Conservation (phyloP, 2,888 invertebrate species). For the Chaitophorus viminalis region DNA sequence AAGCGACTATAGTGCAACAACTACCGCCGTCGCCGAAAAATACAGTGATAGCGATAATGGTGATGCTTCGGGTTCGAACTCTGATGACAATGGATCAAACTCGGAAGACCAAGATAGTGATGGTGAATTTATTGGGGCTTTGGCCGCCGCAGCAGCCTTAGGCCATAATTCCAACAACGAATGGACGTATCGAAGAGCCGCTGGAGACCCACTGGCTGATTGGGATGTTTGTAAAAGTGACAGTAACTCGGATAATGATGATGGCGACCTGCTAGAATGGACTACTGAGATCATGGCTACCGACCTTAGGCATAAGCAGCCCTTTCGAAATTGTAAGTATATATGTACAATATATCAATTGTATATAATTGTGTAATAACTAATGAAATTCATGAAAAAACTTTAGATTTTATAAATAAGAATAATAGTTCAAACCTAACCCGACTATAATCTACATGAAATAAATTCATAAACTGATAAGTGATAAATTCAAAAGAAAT, state of each 20-base stretch:
- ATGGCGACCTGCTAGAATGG: conserved; percentile 10
- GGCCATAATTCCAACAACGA: conserved; percentile 22
- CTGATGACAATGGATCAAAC: not conserved
- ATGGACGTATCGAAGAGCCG: not conserved
- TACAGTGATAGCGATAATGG: not conserved
- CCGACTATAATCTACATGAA: too few species aligned
- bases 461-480: too few species aligned
- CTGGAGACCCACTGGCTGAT: conserved; percentile 12
- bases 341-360: not conserved
- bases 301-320: not conserved
- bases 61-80: not conserved
- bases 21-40: not conserved
- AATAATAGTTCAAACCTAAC: too few species aligned
- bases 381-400: too few species aligned
- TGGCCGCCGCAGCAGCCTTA: conserved; percentile 27
- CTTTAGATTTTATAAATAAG: too few species aligned
- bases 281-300: conserved; percentile 27
- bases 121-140: conserved; percentile 23
- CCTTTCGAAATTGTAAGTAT: not conserved
- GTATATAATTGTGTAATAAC: too few species aligned
- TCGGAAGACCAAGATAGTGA: conserved; percentile 25
- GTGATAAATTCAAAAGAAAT: too few species aligned
- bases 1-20: not conserved
- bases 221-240: conserved; percentile 26
- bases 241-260: conserved; percentile 23